Conservation (phyloP, 2,797 vertebrate species). For the Channallabes apus region DNA sequence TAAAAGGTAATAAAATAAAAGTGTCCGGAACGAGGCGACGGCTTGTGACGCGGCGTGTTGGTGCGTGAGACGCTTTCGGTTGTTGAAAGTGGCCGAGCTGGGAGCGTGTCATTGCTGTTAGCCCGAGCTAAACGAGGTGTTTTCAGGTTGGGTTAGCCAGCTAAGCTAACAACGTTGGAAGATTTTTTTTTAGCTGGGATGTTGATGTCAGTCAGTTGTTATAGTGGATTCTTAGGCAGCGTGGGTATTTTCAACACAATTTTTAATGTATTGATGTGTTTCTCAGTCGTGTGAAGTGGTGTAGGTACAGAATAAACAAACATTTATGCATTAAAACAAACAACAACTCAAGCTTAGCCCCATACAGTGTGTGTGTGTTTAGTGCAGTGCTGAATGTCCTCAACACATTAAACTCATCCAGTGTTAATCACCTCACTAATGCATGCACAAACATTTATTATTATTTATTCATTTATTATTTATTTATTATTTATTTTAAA, state of each 20-base stretch:
- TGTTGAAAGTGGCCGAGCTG: not conserved
- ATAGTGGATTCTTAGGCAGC: not conserved
- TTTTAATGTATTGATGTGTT: not conserved
- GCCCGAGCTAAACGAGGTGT: not conserved
- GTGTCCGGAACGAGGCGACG: not conserved
- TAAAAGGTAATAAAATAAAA: slow-evolving; percentile 44
- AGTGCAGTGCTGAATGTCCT: not conserved
- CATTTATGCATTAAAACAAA: not conserved
- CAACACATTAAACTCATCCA: not conserved
- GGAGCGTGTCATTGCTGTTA: slow-evolving; percentile 43
- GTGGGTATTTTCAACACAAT: not conserved
- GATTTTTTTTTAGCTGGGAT: slow-evolving; percentile 32
- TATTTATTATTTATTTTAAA: not conserved
- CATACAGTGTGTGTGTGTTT: not conserved
- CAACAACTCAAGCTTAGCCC: not conserved
- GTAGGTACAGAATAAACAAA: not conserved
- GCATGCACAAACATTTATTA: not conserved
- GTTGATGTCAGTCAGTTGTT: slow-evolving; percentile 34
- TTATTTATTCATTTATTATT: too few species aligned
- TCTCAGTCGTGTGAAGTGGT: not conserved
- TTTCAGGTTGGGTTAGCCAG: slow-evolving; percentile 22
- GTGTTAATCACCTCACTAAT: not conserved
- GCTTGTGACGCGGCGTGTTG: not conserved
- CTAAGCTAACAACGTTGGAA: slow-evolving; percentile 6
- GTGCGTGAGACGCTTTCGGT: not conserved